phyloP scores from a whole-genome alignment of 2,113 vertebrate species.

The Narcine bancroftii region DNA sequence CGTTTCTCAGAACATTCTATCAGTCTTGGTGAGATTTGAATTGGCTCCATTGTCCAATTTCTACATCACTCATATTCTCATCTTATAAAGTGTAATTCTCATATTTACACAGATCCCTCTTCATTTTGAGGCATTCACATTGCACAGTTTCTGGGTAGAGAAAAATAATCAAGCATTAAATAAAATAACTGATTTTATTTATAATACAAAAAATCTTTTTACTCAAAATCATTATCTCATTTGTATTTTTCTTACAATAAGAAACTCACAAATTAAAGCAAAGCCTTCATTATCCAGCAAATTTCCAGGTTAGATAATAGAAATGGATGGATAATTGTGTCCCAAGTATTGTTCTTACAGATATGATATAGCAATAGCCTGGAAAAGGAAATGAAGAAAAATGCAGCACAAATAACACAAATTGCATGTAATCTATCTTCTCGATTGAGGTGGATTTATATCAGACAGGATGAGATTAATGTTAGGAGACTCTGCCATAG shows the following conservation, averaged over 20 bases:
- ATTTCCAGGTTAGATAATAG: background rate
- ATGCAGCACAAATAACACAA: background rate
- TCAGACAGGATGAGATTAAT: background rate
- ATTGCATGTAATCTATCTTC: background rate
- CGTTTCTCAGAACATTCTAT: background rate
- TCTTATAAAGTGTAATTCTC: background rate
- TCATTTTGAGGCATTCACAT: background rate
- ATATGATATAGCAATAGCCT: background rate
- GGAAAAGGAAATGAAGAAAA: background rate
- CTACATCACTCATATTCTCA: background rate
- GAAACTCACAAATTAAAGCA: background rate
- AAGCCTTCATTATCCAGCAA: background rate
- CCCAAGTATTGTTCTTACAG: background rate
- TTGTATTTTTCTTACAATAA: background rate
- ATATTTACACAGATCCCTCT: background rate
- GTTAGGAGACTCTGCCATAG: background rate
- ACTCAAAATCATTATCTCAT: background rate
- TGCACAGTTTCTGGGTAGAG: background rate
- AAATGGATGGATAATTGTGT: background rate
- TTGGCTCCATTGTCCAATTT: background rate
- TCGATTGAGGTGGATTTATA: background rate
- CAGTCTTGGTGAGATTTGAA: background rate
- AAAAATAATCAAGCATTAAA: background rate
- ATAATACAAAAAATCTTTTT: background rate
- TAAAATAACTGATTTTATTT: background rate